Percentiles rank a stretch among this genome's conserved stretches.
These are phyloP conservation scores for Zaprionus lineosus DNA, from an alignment of 2,888 invertebrate genomes.

Conservation along the genomic window DNA sequence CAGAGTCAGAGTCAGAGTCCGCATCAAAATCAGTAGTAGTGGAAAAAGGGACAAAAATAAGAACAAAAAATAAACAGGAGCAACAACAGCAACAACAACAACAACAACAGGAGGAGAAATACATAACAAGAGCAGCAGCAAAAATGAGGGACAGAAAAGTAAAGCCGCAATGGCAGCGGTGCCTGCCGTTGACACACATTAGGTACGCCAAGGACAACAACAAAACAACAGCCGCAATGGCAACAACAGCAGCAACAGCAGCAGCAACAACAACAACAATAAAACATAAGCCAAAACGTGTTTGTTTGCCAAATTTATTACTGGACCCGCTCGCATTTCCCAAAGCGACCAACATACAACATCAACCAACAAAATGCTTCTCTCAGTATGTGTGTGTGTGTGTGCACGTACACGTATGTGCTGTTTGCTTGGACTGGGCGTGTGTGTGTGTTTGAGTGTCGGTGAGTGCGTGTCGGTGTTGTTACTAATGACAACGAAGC, in stretches of 20 bases:
- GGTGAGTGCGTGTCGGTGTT: conserved; percentile 61
- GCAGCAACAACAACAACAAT: conserved; percentile 54
- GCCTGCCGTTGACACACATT: conserved; percentile 69
- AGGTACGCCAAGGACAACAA: conserved; percentile 66
- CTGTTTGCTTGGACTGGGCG: too few species aligned
- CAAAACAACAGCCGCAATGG: conserved; percentile 52
- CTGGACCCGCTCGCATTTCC: conserved; percentile 56
- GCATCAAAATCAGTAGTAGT: conserved; percentile 37
- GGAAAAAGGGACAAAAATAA: conserved; percentile 12
- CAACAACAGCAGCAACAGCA: conserved; percentile 32
- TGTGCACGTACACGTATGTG: background rate
- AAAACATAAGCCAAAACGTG: conserved; percentile 76
- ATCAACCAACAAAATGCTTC: conserved; percentile 23
- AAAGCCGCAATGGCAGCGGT: conserved; percentile 42
- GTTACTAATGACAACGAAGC: conserved; percentile 74
- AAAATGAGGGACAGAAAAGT: conserved; percentile 20
- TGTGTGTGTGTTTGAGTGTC: conserved; percentile 22
- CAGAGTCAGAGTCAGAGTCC: conserved; percentile 31
- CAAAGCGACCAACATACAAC: conserved; percentile 48
- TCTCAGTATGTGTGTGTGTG: background rate
- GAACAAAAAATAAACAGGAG: background rate
- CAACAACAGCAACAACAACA: background rate
- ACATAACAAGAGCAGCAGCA: too few species aligned
- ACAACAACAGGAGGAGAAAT: background rate
- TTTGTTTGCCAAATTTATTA: conserved; percentile 76